A percentile compares a stretch with the other conserved stretches of the same genome.
Evolutionary conservation across 2,888 invertebrate species (phyloP).

Genomic region (Coronaproctus castanopsis): DNA sequence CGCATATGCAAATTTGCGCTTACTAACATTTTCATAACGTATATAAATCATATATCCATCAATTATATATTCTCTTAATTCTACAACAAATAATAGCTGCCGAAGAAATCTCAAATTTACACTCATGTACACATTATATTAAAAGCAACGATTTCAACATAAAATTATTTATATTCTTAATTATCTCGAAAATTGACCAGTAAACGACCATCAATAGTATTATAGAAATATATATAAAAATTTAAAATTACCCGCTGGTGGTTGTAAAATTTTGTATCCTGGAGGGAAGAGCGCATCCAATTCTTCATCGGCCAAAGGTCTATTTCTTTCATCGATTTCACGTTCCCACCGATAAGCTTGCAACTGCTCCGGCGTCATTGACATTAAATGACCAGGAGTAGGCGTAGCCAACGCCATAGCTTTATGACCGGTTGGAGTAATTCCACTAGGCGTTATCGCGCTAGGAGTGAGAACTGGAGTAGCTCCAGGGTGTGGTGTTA

Average conservation of each 20-base stretch:
- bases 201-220: too few species aligned
- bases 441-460: constrained; percentile 27
- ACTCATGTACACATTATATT: too few species aligned
- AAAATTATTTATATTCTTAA: too few species aligned
- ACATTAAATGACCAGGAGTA: constrained; percentile 82
- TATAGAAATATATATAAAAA: too few species aligned
- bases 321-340: constrained; percentile 94
- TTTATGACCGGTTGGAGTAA: constrained; percentile 74
- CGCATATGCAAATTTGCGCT: too few species aligned
- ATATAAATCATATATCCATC: too few species aligned
- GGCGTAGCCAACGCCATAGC: constrained; percentile 99
- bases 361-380: constrained; percentile 98
- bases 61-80: too few species aligned
- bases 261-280: constrained; percentile 89
- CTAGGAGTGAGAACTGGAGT: constrained; percentile 27
- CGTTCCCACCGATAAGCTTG: constrained; percentile 96
- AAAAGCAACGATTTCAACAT: too few species aligned
- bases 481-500: constrained; percentile 18
- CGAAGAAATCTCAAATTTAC: too few species aligned
- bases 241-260: constrained; percentile 77
- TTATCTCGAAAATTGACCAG: too few species aligned
- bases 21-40: too few species aligned
- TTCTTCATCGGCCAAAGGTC: constrained; percentile 92
- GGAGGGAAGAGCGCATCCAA: constrained; percentile 93
- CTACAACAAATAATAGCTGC: too few species aligned